Percentiles rank a stretch among this genome's conserved stretches.
Conservation (phyloP, 2,113 vertebrate genomes). For the Sapayoa aenigma region DNA sequence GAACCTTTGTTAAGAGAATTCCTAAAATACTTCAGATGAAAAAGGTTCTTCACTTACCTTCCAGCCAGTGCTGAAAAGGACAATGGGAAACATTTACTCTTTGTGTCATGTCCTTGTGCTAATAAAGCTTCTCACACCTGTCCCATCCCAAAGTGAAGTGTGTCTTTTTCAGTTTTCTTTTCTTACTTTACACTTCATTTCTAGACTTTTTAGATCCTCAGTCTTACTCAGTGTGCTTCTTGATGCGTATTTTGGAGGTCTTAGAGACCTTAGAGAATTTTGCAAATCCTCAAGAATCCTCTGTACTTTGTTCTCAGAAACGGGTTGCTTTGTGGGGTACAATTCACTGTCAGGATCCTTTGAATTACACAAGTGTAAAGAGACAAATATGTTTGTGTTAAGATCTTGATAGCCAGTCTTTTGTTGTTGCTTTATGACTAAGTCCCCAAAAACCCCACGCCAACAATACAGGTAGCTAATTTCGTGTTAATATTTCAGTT, state of each 20-base stretch:
- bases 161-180: neutral
- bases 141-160: neutral
- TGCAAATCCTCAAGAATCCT: neutral
- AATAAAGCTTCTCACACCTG: neutral
- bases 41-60: neutral
- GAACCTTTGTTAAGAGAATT: conserved; percentile 42
- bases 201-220: neutral
- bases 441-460: neutral
- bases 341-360: neutral
- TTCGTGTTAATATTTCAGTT: neutral
- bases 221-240: neutral
- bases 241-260: neutral
- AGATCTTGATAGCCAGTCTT: neutral
- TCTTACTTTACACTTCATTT: neutral
- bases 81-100: neutral
- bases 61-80: neutral
- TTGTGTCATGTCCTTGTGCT: neutral
- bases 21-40: neutral
- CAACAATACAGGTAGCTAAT: neutral
- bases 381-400: neutral
- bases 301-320: neutral
- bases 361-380: neutral
- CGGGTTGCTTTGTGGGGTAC: neutral
- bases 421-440: neutral
- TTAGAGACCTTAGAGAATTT: neutral